Percentiles rank a stretch among this genome's conserved stretches.
Conservation (phyloP, 2,888 invertebrate species). For the Tachina lurida region DNA sequence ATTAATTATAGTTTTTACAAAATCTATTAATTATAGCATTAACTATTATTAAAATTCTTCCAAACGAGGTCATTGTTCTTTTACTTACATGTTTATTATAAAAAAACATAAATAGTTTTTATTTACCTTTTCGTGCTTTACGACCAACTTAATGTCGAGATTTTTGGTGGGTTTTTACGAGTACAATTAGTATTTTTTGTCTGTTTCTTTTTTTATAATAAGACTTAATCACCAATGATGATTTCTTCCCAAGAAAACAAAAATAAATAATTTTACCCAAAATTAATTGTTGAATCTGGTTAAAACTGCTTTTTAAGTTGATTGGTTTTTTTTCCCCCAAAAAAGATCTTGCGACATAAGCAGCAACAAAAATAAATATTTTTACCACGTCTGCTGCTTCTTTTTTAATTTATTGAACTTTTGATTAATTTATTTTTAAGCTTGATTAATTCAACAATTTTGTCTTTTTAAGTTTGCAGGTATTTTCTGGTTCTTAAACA, state of each 20-base stretch:
- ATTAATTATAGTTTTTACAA: not conserved
- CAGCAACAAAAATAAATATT: not conserved
- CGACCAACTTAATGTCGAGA: slow-evolving; percentile 38
- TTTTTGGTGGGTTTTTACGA: slow-evolving; percentile 25
- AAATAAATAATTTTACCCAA: slow-evolving; percentile 4
- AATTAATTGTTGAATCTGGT: slow-evolving; percentile 49
- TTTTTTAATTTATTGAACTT: slow-evolving; percentile 26
- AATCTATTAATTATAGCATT: not conserved
- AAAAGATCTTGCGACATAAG: slow-evolving; percentile 1
- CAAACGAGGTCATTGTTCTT: slow-evolving; percentile 21
- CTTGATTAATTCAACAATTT: not conserved
- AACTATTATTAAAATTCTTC: not conserved
- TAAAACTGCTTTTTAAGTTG: slow-evolving; percentile 50
- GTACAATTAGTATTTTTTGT: not conserved
- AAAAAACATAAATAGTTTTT: not conserved
- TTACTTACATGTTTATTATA: not conserved
- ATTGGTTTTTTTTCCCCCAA: slow-evolving; percentile 17
- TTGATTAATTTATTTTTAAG: slow-evolving; percentile 4
- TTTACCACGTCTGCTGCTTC: not conserved
- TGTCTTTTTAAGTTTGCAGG: not conserved
- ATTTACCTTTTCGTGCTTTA: slow-evolving; percentile 27
- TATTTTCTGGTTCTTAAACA: not conserved
- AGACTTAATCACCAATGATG: slow-evolving; percentile 47
- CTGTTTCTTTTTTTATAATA: slow-evolving; percentile 19
- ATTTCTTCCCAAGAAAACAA: slow-evolving; percentile 27